A percentile compares a stretch with the other conserved stretches of the same genome.
Evolutionary conservation across 1,140 invertebrate genomes (phyloP).

Genomic region (Macrobrachium nipponense): DNA sequence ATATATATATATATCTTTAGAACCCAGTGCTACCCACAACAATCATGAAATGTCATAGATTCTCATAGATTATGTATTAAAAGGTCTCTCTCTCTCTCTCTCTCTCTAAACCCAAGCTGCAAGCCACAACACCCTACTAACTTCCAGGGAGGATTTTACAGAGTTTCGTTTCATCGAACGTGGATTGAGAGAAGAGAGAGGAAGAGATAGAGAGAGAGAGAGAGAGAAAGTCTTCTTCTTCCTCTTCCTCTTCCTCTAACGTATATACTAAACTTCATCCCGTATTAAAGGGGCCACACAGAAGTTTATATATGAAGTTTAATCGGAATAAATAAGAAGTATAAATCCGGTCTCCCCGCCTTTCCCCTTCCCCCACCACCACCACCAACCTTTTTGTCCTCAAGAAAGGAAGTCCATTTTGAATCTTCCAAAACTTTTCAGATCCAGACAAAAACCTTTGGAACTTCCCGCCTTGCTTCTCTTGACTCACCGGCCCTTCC

Average conservation of each 20-base stretch:
- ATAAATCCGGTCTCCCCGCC: neutral
- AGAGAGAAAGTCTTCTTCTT: neutral
- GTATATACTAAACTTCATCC: neutral
- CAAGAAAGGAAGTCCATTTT: conserved; percentile 39
- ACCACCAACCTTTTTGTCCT: neutral
- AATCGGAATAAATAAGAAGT: conserved; percentile 8
- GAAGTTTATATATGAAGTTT: neutral
- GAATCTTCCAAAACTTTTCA: conserved; percentile 23
- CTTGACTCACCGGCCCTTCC: conserved; percentile 19
- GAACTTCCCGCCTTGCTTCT: conserved; percentile 33
- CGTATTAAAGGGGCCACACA: too few relatives aligned
- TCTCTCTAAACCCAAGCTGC: too few relatives aligned
- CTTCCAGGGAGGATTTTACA: neutral
- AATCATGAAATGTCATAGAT: too few relatives aligned
- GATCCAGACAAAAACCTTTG: conserved; percentile 8
- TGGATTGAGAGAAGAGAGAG: too few relatives aligned
- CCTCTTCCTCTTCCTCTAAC: neutral
- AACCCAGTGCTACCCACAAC: too few relatives aligned
- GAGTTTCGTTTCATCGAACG: neutral
- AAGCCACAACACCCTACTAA: neutral
- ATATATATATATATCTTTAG: too few relatives aligned
- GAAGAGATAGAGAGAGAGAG: too few relatives aligned
- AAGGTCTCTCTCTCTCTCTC: too few relatives aligned
- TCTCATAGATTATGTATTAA: too few relatives aligned
- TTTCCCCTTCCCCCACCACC: too few relatives aligned